Evolutionary conservation across 2,113 vertebrate species (phyloP).

Genomic region (Nycticebus coucang): DNA sequence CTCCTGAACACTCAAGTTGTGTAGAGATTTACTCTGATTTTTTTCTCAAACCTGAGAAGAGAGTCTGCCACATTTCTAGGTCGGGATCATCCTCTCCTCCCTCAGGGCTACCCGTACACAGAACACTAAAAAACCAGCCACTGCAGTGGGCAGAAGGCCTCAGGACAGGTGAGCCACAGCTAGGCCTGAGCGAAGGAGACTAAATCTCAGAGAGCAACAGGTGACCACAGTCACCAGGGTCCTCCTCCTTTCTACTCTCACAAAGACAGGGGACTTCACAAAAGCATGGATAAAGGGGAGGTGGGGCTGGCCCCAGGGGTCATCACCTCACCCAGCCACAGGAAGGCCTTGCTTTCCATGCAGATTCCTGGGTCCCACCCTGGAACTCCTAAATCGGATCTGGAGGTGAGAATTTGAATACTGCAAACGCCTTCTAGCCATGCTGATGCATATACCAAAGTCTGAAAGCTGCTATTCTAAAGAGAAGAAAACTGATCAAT

Average conservation of each 20-base stretch:
- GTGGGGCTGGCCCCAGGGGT: neutral
- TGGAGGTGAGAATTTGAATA: neutral
- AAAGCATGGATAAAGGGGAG: neutral
- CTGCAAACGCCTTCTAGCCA: neutral
- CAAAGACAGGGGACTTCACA: neutral
- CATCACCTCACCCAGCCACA: neutral
- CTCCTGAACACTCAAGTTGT: constrained; percentile 66
- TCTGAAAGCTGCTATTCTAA: neutral
- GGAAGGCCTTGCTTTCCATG: neutral
- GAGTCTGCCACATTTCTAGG: neutral
- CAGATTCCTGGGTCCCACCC: neutral
- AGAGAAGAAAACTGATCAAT: neutral
- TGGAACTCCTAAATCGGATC: neutral
- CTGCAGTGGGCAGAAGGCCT: neutral
- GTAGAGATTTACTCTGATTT: constrained; percentile 49
- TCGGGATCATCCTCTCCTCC: neutral
- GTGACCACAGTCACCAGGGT: neutral
- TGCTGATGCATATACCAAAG: neutral
- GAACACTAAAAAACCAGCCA: neutral
- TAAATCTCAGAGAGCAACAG: neutral
- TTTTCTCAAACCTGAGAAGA: neutral
- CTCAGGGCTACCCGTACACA: neutral
- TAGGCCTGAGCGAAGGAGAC: neutral
- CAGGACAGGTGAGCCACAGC: neutral
- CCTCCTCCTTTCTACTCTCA: neutral